A percentile compares a stretch with the other conserved stretches of the same genome.
Evolutionary conservation across 2,888 invertebrate genomes (phyloP).

Genomic region (Harpalus rubripes): DNA sequence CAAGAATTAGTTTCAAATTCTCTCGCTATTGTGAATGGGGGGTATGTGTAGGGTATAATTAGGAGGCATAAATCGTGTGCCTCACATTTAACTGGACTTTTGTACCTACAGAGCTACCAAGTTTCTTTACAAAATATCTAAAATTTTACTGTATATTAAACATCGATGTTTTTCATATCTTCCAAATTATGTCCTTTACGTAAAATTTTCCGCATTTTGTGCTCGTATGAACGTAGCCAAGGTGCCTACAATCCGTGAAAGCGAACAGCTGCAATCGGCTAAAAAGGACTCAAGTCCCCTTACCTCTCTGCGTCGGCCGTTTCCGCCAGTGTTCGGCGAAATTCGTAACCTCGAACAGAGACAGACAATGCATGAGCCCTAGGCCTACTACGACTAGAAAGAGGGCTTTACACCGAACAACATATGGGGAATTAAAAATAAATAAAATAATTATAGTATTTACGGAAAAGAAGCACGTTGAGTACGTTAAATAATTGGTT

Average conservation of each 20-base stretch:
- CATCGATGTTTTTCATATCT: background rate
- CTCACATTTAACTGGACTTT: no score
- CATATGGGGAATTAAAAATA: background rate
- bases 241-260: conserved; percentile 59
- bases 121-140: no score
- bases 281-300: conserved; percentile 46
- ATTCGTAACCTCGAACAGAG: conserved; percentile 6
- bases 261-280: conserved; percentile 62
- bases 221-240: conserved; percentile 31
- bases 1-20: no score
- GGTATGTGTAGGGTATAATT: no score
- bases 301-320: conserved; percentile 5
- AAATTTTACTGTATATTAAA: no score
- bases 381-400: background rate
- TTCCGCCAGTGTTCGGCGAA: conserved; percentile 29
- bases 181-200: background rate
- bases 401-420: background rate
- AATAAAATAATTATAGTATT: background rate
- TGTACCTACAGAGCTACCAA: no score
- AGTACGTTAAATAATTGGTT: no score
- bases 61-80: no score
- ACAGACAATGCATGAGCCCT: background rate
- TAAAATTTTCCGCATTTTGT: conserved; percentile 20
- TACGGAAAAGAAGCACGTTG: background rate
- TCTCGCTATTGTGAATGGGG: no score